These are phyloP conservation scores for Nipponia nippon DNA, from an alignment of 2,113 vertebrate species.

Conservation along the genomic window DNA sequence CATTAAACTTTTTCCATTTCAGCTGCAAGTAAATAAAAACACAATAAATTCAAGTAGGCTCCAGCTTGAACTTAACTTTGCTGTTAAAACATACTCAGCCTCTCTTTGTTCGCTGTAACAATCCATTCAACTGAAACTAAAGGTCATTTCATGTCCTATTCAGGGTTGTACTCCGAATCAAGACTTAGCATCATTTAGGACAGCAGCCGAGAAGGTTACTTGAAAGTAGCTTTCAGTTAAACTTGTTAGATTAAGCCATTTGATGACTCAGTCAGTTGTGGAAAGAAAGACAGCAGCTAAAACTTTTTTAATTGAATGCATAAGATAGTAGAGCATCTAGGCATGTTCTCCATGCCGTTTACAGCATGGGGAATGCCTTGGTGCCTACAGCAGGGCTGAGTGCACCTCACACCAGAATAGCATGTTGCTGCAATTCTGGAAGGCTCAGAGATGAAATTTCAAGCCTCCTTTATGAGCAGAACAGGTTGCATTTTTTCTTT, in stretches of 20 bases:
- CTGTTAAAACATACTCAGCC: not conserved
- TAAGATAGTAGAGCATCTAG: not conserved
- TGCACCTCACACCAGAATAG: not conserved
- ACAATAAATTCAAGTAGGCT: not conserved
- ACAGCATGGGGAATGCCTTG: fast-evolving
- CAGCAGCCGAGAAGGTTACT: not conserved
- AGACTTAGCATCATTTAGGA: not conserved
- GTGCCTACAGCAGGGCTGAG: not conserved
- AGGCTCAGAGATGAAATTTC: not conserved
- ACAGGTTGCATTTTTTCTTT: not conserved
- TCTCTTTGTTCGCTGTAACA: not conserved
- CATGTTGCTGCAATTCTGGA: not conserved
- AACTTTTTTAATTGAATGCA: not conserved
- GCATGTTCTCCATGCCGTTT: fast-evolving
- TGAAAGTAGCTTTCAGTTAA: not conserved
- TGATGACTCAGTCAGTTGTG: not conserved
- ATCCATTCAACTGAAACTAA: not conserved
- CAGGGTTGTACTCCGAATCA: not conserved
- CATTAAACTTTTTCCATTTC: not conserved
- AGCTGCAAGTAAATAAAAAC: not conserved
- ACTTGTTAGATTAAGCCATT: not conserved
- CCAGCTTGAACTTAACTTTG: not conserved
- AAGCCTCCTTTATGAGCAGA: not conserved
- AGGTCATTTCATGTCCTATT: not conserved
- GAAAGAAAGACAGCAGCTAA: not conserved